Percentiles rank a stretch among this genome's conserved stretches.
Conservation (phyloP, 2,113 vertebrate genomes). For the Ranitomeya imitator region DNA sequence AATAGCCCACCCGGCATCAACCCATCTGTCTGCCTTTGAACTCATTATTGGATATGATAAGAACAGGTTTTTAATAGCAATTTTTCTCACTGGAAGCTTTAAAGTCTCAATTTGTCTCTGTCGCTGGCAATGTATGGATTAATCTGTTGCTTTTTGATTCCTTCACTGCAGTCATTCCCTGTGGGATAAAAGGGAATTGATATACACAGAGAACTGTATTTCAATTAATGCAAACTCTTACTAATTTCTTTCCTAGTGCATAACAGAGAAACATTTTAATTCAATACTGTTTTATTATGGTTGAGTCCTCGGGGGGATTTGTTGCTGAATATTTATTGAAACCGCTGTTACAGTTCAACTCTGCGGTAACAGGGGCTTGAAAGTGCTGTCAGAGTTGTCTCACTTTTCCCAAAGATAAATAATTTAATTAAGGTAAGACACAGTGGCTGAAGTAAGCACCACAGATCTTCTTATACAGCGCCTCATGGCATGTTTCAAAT, state of each 20-base stretch:
- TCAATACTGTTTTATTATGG: slow-evolving; percentile 57
- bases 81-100: slow-evolving; percentile 53
- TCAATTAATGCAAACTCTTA: slow-evolving; percentile 57
- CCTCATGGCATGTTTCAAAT: neutral
- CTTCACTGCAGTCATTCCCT: slow-evolving; percentile 52
- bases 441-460: neutral
- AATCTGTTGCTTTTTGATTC: slow-evolving; percentile 56
- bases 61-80: slow-evolving; percentile 55
- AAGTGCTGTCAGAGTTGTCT: slow-evolving; percentile 36
- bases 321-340: slow-evolving; percentile 54
- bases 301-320: slow-evolving; percentile 52
- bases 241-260: slow-evolving; percentile 57
- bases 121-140: slow-evolving; percentile 54
- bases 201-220: slow-evolving; percentile 58
- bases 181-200: slow-evolving; percentile 57
- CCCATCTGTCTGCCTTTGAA: slow-evolving; percentile 17
- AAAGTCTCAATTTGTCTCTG: slow-evolving; percentile 59
- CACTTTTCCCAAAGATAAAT: slow-evolving; percentile 49
- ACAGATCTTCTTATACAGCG: slow-evolving; percentile 12
- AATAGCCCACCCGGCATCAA: neutral
- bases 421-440: slow-evolving; percentile 49
- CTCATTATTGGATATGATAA: slow-evolving; percentile 49
- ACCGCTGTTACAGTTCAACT: slow-evolving; percentile 44
- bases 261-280: slow-evolving; percentile 57
- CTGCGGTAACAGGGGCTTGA: slow-evolving; percentile 14